Evolutionary conservation across 2,113 vertebrate species (phyloP).

Genomic region (Pleuronectes platessa): DNA sequence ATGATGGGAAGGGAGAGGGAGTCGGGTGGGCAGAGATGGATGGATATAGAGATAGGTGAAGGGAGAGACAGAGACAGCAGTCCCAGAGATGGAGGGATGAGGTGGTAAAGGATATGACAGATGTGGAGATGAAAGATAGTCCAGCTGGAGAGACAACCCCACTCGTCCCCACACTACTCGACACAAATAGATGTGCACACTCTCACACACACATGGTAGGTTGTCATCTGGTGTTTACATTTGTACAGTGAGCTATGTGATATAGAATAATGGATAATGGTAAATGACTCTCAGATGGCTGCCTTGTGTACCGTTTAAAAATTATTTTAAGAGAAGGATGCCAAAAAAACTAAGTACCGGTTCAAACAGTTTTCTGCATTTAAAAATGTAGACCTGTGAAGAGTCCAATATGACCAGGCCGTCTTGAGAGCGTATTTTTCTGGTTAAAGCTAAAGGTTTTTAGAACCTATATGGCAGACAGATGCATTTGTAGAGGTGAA

Average conservation of each 20-base stretch:
- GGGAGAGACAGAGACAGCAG: constrained; percentile 33
- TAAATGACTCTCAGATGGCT: background rate
- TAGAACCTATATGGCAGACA: too few species aligned
- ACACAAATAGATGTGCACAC: background rate
- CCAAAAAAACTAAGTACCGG: too few species aligned
- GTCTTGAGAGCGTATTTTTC: too few species aligned
- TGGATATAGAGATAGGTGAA: constrained; percentile 16
- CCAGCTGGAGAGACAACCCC: constrained; percentile 43
- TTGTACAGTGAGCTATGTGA: constrained; percentile 14
- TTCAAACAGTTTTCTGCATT: too few species aligned
- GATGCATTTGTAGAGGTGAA: too few species aligned
- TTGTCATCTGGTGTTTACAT: constrained; percentile 37
- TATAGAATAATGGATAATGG: constrained; percentile 14
- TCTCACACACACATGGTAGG: background rate
- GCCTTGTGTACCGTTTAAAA: background rate
- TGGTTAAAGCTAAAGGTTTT: too few species aligned
- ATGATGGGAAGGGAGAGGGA: constrained; percentile 44
- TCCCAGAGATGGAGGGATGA: constrained; percentile 43
- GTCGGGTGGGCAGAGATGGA: constrained; percentile 51
- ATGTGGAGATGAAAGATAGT: constrained; percentile 54
- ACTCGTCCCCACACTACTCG: background rate
- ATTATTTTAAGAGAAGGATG: background rate
- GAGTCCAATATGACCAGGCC: too few species aligned
- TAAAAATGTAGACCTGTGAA: too few species aligned
- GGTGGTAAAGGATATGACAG: constrained; percentile 50